Percentiles rank a stretch among this genome's conserved stretches.
Evolutionary conservation across 2,797 vertebrate species (phyloP).

Genomic region (Schizopygopsis pylzovi): DNA sequence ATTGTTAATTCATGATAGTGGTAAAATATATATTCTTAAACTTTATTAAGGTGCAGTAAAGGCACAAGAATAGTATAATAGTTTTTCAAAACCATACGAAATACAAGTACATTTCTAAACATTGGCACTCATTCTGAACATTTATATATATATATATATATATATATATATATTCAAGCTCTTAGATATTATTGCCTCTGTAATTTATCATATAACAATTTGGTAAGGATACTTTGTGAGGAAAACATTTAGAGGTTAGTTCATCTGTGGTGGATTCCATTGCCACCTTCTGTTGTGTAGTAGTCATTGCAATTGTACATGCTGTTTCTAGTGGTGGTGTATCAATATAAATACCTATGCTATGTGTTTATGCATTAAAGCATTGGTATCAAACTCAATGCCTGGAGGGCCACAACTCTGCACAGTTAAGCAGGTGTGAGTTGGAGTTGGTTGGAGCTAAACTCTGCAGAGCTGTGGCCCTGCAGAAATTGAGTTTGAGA

Average conservation of each 20-base stretch:
- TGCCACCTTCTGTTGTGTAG: constrained; percentile 63
- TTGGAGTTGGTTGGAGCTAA: too few species aligned
- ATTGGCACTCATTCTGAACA: background rate
- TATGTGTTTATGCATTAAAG: background rate
- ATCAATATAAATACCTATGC: background rate
- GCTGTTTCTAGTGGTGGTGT: background rate
- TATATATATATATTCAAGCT: too few species aligned
- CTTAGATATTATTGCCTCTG: background rate
- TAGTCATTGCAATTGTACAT: constrained; percentile 23
- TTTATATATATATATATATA: too few species aligned
- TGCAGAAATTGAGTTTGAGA: too few species aligned
- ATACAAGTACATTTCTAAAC: background rate
- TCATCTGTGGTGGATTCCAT: constrained; percentile 29
- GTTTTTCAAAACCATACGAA: background rate
- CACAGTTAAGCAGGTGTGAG: too few species aligned
- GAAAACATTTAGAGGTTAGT: background rate
- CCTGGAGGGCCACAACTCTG: too few species aligned
- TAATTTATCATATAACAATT: constrained; percentile 18
- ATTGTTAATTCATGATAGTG: background rate
- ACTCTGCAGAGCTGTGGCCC: too few species aligned
- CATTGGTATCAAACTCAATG: too few species aligned
- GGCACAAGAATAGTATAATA: background rate
- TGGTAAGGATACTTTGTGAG: background rate
- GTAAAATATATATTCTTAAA: background rate
- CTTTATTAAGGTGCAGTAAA: background rate